Conservation (phyloP, 2,888 invertebrate genomes). For the Dynastes hyllus region DNA sequence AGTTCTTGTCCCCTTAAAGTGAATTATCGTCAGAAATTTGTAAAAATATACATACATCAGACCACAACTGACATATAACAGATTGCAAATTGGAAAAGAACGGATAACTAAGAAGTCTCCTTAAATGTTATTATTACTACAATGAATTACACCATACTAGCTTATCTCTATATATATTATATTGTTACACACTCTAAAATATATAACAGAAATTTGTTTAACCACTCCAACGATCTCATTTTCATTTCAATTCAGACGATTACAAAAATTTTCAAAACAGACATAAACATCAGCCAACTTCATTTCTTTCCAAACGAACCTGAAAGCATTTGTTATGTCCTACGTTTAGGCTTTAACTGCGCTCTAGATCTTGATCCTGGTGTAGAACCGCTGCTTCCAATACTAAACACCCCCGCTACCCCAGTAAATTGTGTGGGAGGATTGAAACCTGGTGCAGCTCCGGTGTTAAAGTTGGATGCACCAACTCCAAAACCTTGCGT, state of each 20-base stretch:
- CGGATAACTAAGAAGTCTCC: too few relatives aligned
- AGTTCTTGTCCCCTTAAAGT: too few relatives aligned
- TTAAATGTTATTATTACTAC: too few relatives aligned
- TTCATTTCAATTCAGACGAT: background rate
- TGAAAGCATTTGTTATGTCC: constrained; percentile 54
- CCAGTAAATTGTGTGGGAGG: constrained; percentile 56
- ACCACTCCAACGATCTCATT: background rate
- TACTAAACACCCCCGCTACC: constrained; percentile 70
- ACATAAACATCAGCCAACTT: background rate
- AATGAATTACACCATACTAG: background rate
- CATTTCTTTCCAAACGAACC: constrained; percentile 28
- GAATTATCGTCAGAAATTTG: too few relatives aligned
- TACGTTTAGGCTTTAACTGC: constrained; percentile 64
- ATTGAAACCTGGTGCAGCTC: constrained; percentile 49
- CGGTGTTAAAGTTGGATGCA: constrained; percentile 53
- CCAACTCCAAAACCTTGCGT: constrained; percentile 56
- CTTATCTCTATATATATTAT: background rate
- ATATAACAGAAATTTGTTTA: constrained; percentile 7
- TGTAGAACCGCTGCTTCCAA: constrained; percentile 69
- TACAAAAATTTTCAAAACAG: background rate
- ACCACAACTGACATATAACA: too few relatives aligned
- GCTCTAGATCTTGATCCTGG: constrained; percentile 68
- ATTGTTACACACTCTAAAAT: background rate
- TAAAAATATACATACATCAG: too few relatives aligned
- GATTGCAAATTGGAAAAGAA: too few relatives aligned